Evolutionary conservation across 2,797 vertebrate genomes (phyloP).

Genomic region (Cottoperca gobio): DNA sequence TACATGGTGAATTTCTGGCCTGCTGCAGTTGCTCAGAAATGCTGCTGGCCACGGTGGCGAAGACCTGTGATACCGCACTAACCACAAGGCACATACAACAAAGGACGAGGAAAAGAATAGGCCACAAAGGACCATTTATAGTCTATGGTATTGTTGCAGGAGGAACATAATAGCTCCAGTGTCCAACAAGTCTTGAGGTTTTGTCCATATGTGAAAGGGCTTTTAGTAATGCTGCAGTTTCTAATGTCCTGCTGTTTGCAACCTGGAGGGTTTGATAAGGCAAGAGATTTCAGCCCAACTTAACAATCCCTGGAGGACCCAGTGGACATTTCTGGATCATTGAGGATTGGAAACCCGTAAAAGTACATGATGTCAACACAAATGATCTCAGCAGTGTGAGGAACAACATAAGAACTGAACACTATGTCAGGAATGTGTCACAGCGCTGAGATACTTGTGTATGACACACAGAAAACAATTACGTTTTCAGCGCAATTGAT

Average conservation of each 20-base stretch:
- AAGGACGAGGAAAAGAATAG: constrained; percentile 69
- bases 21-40: constrained; percentile 63
- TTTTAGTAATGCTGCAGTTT: constrained; percentile 55
- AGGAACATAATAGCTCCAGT: constrained; percentile 65
- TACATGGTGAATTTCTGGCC: constrained; percentile 73
- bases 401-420: constrained; percentile 42
- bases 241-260: constrained; percentile 67
- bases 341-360: constrained; percentile 66
- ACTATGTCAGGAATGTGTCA: constrained; percentile 27
- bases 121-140: constrained; percentile 76
- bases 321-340: constrained; percentile 78
- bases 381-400: constrained; percentile 64
- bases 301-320: constrained; percentile 66
- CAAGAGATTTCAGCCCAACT: constrained; percentile 67
- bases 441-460: constrained; percentile 29
- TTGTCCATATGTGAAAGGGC: constrained; percentile 62
- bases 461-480: neutral
- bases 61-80: constrained; percentile 68
- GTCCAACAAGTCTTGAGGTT: constrained; percentile 69
- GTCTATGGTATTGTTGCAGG: constrained; percentile 67
- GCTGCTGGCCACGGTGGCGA: constrained; percentile 61
- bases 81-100: constrained; percentile 71
- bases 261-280: constrained; percentile 71
- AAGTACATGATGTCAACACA: constrained; percentile 65
- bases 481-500: constrained; percentile 8